These are phyloP conservation scores for Lasioglossum albipes DNA, from an alignment of 1,140 invertebrate genomes.

Conservation along the genomic window DNA sequence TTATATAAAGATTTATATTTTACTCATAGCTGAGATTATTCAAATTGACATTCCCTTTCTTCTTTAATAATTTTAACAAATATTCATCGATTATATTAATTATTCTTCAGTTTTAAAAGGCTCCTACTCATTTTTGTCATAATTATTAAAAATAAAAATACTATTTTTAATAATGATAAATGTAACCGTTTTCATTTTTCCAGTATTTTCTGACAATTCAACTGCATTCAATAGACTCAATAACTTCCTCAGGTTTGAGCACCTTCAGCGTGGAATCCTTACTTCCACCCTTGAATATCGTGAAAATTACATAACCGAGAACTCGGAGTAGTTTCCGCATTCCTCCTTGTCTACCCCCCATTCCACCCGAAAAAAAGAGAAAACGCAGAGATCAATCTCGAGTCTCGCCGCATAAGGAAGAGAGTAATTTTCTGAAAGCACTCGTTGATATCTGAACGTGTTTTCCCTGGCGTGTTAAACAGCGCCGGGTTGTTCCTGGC, in stretches of 20 bases:
- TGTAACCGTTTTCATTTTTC: background rate
- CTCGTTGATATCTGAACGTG: conserved; percentile 6
- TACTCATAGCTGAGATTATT: too few relatives aligned
- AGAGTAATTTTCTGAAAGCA: conserved; percentile 17
- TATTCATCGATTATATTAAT: too few relatives aligned
- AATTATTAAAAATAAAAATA: too few relatives aligned
- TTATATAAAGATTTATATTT: too few relatives aligned
- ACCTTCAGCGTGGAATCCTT: background rate
- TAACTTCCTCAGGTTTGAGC: background rate
- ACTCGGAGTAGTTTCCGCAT: background rate
- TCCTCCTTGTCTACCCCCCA: background rate
- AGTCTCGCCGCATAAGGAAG: background rate
- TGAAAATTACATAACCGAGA: background rate
- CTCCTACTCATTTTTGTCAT: too few relatives aligned
- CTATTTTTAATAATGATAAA: too few relatives aligned
- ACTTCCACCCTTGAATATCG: background rate
- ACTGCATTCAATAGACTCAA: background rate
- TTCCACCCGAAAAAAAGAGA: background rate
- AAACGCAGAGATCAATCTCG: background rate
- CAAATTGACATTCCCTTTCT: too few relatives aligned
- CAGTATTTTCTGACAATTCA: background rate
- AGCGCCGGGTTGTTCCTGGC: background rate
- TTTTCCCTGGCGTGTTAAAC: conserved; percentile 11
- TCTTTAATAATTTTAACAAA: too few relatives aligned
- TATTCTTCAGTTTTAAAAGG: too few relatives aligned